A percentile compares a stretch with the other conserved stretches of the same genome.
Evolutionary conservation across 2,797 vertebrate species (phyloP).

Genomic region (Eupleurogrammus muticus): DNA sequence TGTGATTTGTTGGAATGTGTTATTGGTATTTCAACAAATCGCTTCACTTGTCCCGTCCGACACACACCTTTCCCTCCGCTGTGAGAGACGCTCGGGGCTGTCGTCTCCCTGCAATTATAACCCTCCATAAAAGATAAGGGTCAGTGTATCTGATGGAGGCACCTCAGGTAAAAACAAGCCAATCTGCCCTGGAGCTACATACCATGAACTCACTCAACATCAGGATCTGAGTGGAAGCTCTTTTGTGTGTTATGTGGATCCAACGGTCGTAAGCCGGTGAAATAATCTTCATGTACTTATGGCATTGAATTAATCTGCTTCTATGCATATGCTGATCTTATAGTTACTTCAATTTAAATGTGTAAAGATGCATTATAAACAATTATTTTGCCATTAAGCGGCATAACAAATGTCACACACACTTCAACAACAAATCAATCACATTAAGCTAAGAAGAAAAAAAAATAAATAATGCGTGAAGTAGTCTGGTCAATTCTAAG

Average conservation of each 20-base stretch:
- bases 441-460: too few relatives aligned
- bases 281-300: neutral
- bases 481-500: too few relatives aligned
- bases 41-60: constrained; percentile 20
- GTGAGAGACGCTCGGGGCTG: constrained; percentile 15
- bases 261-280: too few relatives aligned
- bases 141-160: constrained; percentile 28
- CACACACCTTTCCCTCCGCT: constrained; percentile 2
- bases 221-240: too few relatives aligned
- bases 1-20: constrained; percentile 31
- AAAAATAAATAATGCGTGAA: too few relatives aligned
- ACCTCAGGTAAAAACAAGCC: constrained; percentile 13
- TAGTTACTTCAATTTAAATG: neutral
- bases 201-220: constrained; percentile 10
- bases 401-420: too few relatives aligned
- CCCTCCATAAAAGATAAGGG: constrained; percentile 36
- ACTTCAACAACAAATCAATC: too few relatives aligned
- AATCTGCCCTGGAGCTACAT: constrained; percentile 20
- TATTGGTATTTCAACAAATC: constrained; percentile 26
- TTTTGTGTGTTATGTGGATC: too few relatives aligned
- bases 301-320: neutral
- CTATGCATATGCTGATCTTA: neutral
- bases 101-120: constrained; percentile 27
- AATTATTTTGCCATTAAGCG: neutral
- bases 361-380: neutral